Conservation (phyloP, 2,113 vertebrate species). For the Pycnonotus jocosus region DNA sequence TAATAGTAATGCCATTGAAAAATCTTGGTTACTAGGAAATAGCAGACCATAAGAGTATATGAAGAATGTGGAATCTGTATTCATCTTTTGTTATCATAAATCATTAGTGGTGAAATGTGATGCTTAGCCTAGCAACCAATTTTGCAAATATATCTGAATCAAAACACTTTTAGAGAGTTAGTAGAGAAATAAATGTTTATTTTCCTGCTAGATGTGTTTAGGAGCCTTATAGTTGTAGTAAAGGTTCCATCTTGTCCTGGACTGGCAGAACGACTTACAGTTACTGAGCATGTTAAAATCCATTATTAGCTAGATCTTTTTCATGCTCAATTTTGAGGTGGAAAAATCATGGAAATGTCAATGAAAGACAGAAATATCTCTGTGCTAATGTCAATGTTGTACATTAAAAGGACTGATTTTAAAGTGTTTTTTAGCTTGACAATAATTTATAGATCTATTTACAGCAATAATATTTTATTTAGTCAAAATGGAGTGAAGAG, state of each 20-base stretch:
- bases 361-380: neutral
- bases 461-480: neutral
- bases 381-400: neutral
- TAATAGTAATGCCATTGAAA: neutral
- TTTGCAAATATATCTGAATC: neutral
- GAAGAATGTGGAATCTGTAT: neutral
- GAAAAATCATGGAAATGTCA: neutral
- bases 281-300: neutral
- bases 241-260: neutral
- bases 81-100: neutral
- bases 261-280: neutral
- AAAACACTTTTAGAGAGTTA: neutral
- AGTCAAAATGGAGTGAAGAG: neutral
- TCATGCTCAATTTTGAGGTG: neutral
- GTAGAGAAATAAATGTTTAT: neutral
- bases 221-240: neutral
- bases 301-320: neutral
- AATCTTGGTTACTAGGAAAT: neutral
- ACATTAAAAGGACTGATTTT: neutral
- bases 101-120: neutral
- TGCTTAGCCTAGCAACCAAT: neutral
- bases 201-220: neutral
- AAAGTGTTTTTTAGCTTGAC: neutral
- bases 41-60: neutral
- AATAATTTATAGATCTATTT: neutral